Evolutionary conservation across 1,140 invertebrate species (phyloP).

Genomic region (Formica exsecta): DNA sequence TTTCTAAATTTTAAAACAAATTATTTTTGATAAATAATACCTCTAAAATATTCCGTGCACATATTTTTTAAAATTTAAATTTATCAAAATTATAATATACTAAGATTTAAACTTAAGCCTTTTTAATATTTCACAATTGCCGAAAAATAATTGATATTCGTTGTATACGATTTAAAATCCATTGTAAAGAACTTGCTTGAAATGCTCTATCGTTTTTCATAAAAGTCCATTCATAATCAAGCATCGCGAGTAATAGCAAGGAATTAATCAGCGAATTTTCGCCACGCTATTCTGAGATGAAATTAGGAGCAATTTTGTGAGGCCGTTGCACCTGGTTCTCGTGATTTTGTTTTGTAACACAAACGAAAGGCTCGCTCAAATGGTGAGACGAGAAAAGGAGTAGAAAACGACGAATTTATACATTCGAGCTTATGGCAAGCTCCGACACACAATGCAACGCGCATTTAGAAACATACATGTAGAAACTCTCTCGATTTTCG

Average conservation of each 20-base stretch:
- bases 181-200: not conserved
- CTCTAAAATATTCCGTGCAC: not conserved
- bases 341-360: constrained; percentile 25
- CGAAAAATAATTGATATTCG: not conserved
- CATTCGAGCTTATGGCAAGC: constrained; percentile 45
- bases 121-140: not conserved
- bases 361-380: not conserved
- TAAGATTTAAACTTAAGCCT: not conserved
- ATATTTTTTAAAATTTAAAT: not conserved
- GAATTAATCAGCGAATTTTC: constrained; percentile 26
- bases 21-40: not conserved
- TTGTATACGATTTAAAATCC: not conserved
- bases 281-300: constrained; percentile 3
- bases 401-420: constrained; percentile 53
- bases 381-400: not conserved
- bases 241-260: not conserved
- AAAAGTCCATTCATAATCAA: not conserved
- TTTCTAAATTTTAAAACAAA: not conserved
- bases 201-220: not conserved
- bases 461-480: constrained; percentile 33
- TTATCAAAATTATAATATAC: not conserved
- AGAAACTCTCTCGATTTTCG: constrained; percentile 25
- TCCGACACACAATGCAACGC: constrained; percentile 58
- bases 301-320: constrained; percentile 57
- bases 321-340: constrained; percentile 30